These are phyloP conservation scores for Lasioglossum leucozonium DNA, from an alignment of 2,888 invertebrate species.

Conservation along the genomic window DNA sequence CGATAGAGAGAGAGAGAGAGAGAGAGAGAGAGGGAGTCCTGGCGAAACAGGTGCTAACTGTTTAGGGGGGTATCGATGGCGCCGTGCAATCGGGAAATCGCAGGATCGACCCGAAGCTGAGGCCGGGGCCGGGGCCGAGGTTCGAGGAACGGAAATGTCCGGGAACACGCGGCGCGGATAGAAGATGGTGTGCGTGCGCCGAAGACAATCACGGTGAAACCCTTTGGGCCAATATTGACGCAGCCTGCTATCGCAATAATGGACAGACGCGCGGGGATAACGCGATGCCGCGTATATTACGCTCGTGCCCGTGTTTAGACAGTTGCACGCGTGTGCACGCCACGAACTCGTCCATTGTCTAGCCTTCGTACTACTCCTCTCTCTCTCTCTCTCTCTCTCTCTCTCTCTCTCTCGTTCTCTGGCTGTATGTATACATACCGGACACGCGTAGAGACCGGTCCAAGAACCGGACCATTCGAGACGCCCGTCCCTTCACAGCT, in stretches of 20 bases:
- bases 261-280: conserved; percentile 77
- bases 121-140: not conserved
- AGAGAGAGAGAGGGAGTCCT: not conserved
- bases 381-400: not conserved
- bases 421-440: not conserved
- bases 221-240: conserved; percentile 82
- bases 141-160: conserved; percentile 35
- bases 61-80: conserved; percentile 46
- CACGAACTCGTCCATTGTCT: conserved; percentile 30
- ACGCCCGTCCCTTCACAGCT: conserved; percentile 41
- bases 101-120: conserved; percentile 29
- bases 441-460: conserved; percentile 26
- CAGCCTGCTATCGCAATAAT: conserved; percentile 81
- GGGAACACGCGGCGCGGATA: conserved; percentile 30
- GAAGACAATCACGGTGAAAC: conserved; percentile 81
- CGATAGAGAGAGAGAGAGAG: not conserved
- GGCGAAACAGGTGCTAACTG: conserved; percentile 54
- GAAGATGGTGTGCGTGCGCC: conserved; percentile 46
- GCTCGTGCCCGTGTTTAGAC: conserved; percentile 67
- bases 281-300: conserved; percentile 74
- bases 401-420: conserved; percentile 1
- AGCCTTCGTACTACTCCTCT: not conserved
- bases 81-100: conserved; percentile 43
- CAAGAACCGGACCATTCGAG: conserved; percentile 27
- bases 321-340: conserved; percentile 60